These are phyloP conservation scores for Platycheirus albimanus DNA, from an alignment of 2,888 invertebrate genomes.

Conservation along the genomic window DNA sequence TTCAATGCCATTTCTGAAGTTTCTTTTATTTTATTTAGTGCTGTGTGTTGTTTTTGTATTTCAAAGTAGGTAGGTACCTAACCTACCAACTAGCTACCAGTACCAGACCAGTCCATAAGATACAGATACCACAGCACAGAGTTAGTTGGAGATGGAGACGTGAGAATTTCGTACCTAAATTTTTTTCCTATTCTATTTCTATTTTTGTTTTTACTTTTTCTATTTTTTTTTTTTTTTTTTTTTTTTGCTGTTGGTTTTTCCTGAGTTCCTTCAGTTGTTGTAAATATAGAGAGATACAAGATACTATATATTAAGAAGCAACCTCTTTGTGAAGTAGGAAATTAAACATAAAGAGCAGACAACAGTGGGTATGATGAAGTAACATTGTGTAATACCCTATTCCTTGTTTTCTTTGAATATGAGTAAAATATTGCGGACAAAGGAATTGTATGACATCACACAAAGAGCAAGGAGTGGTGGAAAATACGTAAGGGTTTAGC, in stretches of 20 bases:
- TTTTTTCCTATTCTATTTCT: constrained; percentile 32
- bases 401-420: background rate
- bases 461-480: constrained; percentile 1
- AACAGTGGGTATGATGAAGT: constrained; percentile 7
- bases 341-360: constrained; percentile 24
- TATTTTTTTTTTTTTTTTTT: background rate
- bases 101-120: too few relatives aligned
- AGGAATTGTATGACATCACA: constrained; percentile 10
- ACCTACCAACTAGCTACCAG: constrained; percentile 34
- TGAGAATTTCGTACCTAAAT: constrained; percentile 45
- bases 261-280: constrained; percentile 23
- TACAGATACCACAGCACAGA: constrained; percentile 30
- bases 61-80: constrained; percentile 27
- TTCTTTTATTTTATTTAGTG: constrained; percentile 23
- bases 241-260: background rate
- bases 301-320: background rate
- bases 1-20: constrained; percentile 70
- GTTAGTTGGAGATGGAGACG: constrained; percentile 45
- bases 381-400: constrained; percentile 16
- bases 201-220: background rate
- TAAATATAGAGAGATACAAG: constrained; percentile 4
- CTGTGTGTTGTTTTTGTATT: too few relatives aligned
- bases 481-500: background rate
- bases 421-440: constrained; percentile 11
- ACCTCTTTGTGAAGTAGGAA: constrained; percentile 25